A percentile compares a stretch with the other conserved stretches of the same genome.
These are phyloP conservation scores for Bombus confusus DNA, from an alignment of 1,140 invertebrate species.

Conservation along the genomic window DNA sequence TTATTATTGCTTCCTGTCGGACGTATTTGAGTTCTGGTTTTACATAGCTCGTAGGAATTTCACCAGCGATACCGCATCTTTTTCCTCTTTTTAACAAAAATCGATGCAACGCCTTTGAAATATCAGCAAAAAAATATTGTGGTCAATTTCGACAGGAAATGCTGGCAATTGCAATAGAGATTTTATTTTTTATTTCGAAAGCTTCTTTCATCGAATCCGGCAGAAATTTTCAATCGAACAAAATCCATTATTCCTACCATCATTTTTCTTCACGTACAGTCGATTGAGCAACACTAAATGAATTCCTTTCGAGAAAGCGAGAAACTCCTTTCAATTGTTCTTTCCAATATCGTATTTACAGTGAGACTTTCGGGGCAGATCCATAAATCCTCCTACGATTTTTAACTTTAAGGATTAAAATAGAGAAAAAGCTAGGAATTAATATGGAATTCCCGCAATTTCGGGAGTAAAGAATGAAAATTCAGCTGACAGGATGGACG, in stretches of 20 bases:
- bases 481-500: neutral
- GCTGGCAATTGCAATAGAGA: neutral
- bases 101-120: neutral
- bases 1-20: constrained; percentile 17
- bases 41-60: neutral
- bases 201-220: neutral
- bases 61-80: neutral
- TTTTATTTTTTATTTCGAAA: neutral
- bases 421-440: neutral
- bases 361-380: neutral
- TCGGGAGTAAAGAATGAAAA: neutral
- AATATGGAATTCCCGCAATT: neutral
- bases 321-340: constrained; percentile 17
- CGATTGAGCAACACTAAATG: neutral
- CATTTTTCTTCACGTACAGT: neutral
- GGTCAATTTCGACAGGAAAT: too few relatives aligned
- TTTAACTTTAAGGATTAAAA: neutral
- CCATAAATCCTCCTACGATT: neutral
- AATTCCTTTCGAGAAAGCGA: constrained; percentile 14
- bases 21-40: constrained; percentile 1
- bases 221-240: neutral
- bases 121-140: too few relatives aligned
- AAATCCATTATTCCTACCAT: constrained; percentile 11
- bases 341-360: constrained; percentile 8
- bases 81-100: neutral